Evolutionary conservation across 2,888 invertebrate species (phyloP).

Genomic region (Sarcophaga carnaria): DNA sequence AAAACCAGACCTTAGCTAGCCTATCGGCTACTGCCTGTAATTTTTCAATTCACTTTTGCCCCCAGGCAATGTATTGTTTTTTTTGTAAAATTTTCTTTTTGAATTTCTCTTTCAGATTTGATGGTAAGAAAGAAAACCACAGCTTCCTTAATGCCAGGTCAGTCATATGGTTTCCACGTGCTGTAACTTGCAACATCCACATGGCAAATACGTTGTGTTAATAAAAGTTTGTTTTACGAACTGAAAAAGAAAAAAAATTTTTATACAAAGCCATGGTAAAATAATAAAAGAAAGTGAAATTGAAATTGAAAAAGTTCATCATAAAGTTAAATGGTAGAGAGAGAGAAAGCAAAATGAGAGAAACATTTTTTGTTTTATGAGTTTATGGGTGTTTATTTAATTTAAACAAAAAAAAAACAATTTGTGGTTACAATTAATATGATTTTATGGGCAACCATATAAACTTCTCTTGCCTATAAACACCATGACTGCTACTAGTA

Average conservation of each 20-base stretch:
- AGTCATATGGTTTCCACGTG: neutral
- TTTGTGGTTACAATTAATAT: constrained; percentile 64
- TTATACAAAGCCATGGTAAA: neutral
- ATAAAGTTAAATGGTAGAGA: too few relatives aligned
- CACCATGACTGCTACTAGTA: neutral
- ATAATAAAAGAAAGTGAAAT: neutral
- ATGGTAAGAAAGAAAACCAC: neutral
- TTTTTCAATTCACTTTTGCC: neutral
- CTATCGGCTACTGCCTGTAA: too few relatives aligned
- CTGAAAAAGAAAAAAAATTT: neutral
- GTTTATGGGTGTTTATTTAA: constrained; percentile 49
- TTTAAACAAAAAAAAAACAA: constrained; percentile 44
- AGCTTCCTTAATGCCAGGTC: neutral
- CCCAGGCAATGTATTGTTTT: neutral
- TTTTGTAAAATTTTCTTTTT: neutral
- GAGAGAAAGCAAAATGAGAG: too few relatives aligned
- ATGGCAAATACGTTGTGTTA: too few relatives aligned
- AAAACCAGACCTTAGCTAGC: too few relatives aligned
- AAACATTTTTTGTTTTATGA: neutral
- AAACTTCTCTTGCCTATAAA: neutral
- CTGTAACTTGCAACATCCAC: too few relatives aligned
- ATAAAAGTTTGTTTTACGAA: neutral
- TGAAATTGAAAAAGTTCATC: neutral
- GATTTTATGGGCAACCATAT: constrained; percentile 28
- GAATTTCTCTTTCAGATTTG: neutral